Conservation (phyloP, 2,113 vertebrate species). For the Pterophyllum scalare region DNA sequence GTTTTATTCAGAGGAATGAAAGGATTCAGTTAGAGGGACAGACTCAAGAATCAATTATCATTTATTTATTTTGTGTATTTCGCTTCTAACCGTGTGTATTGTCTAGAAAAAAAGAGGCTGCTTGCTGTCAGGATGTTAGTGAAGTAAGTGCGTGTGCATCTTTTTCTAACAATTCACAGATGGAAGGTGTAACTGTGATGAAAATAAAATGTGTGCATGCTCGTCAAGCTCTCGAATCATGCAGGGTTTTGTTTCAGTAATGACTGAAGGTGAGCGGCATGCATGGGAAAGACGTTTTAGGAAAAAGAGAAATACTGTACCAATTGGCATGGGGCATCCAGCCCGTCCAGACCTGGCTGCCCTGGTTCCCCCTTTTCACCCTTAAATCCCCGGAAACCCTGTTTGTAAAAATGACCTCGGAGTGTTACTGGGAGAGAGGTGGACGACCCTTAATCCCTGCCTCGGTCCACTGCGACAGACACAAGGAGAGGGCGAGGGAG, state of each 20-base stretch:
- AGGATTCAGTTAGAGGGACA: constrained; percentile 62
- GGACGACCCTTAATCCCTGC: constrained; percentile 62
- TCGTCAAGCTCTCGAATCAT: constrained; percentile 40
- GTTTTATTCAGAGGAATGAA: constrained; percentile 50
- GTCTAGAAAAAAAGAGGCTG: constrained; percentile 51
- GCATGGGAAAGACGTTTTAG: constrained; percentile 86
- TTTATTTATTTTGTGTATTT: constrained; percentile 11
- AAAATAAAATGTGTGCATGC: constrained; percentile 41
- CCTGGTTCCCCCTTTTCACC: constrained; percentile 99
- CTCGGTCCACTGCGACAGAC: constrained; percentile 50
- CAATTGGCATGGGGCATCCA: constrained; percentile 99
- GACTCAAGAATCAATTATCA: neutral
- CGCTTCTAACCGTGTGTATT: neutral
- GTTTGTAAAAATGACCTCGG: constrained; percentile 99
- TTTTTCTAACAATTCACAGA: neutral
- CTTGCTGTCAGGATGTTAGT: constrained; percentile 67
- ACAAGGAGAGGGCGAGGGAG: constrained; percentile 70
- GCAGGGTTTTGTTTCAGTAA: constrained; percentile 31
- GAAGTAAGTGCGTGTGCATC: neutral
- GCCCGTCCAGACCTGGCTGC: constrained; percentile 99
- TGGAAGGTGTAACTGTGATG: constrained; percentile 3
- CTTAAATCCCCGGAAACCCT: constrained; percentile 99
- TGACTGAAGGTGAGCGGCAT: constrained; percentile 80
- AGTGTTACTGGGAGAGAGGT: constrained; percentile 88
- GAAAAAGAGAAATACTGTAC: constrained; percentile 99